Base-by-base conservation (phyloP, 2,888 invertebrate species). In the Netelia fuscicornis region DNA sequence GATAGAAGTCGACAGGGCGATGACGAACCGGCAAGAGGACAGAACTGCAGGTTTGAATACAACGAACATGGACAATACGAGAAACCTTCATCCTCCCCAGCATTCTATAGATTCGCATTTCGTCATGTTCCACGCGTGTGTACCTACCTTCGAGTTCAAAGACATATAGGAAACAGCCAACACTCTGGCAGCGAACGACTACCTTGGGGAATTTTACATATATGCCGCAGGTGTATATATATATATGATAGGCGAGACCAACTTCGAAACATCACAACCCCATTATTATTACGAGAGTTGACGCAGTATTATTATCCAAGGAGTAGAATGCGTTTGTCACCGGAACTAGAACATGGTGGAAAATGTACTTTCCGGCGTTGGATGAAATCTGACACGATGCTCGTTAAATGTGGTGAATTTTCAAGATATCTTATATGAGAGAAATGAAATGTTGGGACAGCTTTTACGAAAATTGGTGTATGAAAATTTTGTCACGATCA, bases 1-100 rank as follows among this genome's bases (percentile, higher is more conserved):
- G 17, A 70, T 52, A 37, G 13, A 44, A 67, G 44, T 65, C 25
- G 25, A 20, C n/a, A 65, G 67, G 72, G 68, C 68, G 60, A 78
- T 48, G 74, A 68, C 71, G 68, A 81, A 78, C 60, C 81, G 64
- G 64, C 58, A 6, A 77, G 56, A 52, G 52, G 67, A 70, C 72
- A 77, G 64, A 42, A 25, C 52, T 20, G 52, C n/a, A 52, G 30
- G 42, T 20, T 58, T 23, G 54, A 65, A 48, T 44, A 20, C 17
- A 37, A 64, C 62, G 54, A 56, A 70, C 62, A 37, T 23, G 56
- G 68, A 52, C 68, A 76, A 70, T 62, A n/a, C 70, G 37, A 44
- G 23, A 37, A 44, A 25, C 11, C 17, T 74, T 44, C 70, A 56
- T 20, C 30, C n/a, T 44, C n/a, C 17, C 20, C 0, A 6, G 2